Conservation (phyloP, 2,797 vertebrate genomes). For the Oreochromis mossambicus region DNA sequence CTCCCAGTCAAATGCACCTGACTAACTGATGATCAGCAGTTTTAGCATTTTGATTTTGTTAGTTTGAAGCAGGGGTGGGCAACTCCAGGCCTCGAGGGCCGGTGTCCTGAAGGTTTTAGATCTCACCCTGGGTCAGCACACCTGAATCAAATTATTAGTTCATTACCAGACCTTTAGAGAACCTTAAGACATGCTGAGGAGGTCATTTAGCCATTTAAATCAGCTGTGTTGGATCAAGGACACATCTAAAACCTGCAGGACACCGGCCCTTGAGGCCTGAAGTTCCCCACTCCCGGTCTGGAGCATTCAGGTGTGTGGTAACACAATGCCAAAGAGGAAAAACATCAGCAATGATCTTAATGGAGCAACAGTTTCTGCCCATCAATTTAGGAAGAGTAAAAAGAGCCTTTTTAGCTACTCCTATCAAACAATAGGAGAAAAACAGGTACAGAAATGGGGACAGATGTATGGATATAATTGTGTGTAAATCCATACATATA, state of each 20-base stretch:
- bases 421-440: neutral
- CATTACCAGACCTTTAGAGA: neutral
- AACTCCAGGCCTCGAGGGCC: neutral
- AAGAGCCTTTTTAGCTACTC: neutral
- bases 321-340: neutral
- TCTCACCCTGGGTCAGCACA: neutral
- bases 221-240: neutral
- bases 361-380: neutral
- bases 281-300: neutral
- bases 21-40: neutral
- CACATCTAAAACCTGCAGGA: neutral
- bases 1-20: neutral
- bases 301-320: neutral
- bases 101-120: neutral
- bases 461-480: neutral
- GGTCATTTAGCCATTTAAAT: neutral
- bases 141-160: neutral
- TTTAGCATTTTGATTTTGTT: neutral
- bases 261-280: fast-evolving
- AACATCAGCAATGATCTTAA: neutral
- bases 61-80: neutral
- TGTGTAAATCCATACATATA: neutral
- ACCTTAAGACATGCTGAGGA: neutral
- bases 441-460: neutral
- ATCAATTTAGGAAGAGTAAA: neutral